A percentile compares a stretch with the other conserved stretches of the same genome.
Evolutionary conservation across 2,797 vertebrate genomes (phyloP).

Genomic region (Gouania willdenowi): DNA sequence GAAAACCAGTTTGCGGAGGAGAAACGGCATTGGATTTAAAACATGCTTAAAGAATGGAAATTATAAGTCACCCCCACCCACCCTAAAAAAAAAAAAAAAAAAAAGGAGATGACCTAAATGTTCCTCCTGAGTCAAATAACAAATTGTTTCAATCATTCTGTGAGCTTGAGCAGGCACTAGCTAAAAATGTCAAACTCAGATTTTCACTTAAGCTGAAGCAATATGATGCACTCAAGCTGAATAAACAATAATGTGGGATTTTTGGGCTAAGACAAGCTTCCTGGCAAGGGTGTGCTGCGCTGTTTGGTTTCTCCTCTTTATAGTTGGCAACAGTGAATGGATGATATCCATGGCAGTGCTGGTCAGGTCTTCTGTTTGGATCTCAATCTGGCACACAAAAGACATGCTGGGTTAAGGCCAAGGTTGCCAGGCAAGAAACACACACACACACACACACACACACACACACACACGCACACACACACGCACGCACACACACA

Average conservation of each 20-base stretch:
- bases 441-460: conserved; percentile 5
- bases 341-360: conserved; percentile 44
- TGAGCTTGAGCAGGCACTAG: background rate
- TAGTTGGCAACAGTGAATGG: conserved; percentile 52
- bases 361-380: conserved; percentile 23
- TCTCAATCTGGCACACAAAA: conserved; percentile 32
- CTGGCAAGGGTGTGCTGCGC: conserved; percentile 60
- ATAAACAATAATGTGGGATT: conserved; percentile 70
- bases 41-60: too few relatives aligned
- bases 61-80: too few relatives aligned
- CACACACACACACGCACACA: conserved; percentile 8
- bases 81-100: conserved; percentile 34
- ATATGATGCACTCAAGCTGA: conserved; percentile 67
- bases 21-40: too few relatives aligned
- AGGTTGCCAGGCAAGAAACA: conserved; percentile 35
- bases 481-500: conserved; percentile 15
- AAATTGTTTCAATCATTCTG: conserved; percentile 8
- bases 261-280: conserved; percentile 55
- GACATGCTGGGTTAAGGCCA: conserved; percentile 36
- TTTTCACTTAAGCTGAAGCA: conserved; percentile 54
- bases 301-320: conserved; percentile 56
- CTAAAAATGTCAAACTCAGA: conserved; percentile 33
- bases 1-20: too few relatives aligned
- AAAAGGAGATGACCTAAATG: conserved; percentile 10
- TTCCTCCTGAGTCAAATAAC: too few relatives aligned